Evolutionary conservation across 2,888 invertebrate species (phyloP).

Genomic region (Meteorus cinctellus): DNA sequence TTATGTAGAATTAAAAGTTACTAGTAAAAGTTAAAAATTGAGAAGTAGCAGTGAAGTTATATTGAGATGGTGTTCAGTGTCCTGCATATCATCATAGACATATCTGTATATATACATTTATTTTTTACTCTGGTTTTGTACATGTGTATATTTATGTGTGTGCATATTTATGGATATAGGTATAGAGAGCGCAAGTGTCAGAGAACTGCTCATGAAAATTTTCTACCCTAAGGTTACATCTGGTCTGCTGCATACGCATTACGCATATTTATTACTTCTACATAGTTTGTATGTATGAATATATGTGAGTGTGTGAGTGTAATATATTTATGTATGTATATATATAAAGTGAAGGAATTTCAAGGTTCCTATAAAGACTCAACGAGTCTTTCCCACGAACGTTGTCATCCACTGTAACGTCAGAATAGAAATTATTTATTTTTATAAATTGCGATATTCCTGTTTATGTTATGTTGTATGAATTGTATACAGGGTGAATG

Average conservation of each 20-base stretch:
- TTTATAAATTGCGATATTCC: background rate
- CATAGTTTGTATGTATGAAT: constrained; percentile 17
- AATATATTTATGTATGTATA: constrained; percentile 16
- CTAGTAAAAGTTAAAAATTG: constrained; percentile 4
- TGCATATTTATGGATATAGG: background rate
- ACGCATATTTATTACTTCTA: constrained; percentile 40
- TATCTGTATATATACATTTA: background rate
- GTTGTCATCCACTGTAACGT: constrained; percentile 6
- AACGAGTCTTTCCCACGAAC: constrained; percentile 10
- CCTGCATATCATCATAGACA: background rate
- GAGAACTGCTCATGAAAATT: constrained; percentile 32
- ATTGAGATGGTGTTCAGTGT: background rate
- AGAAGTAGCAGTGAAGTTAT: background rate
- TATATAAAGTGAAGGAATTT: constrained; percentile 29
- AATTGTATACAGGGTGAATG: too few species aligned
- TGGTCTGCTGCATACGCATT: constrained; percentile 38
- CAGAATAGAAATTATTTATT: constrained; percentile 1
- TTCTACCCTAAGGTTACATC: constrained; percentile 37
- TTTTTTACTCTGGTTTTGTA: too few species aligned
- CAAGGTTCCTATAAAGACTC: constrained; percentile 19
- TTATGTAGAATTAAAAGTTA: constrained; percentile 39
- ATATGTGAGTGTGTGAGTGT: constrained; percentile 24
- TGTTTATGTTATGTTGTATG: background rate
- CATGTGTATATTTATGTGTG: background rate
- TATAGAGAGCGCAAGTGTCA: background rate